Evolutionary conservation across 2,797 vertebrate genomes (phyloP).

Genomic region (Clarias laeviceps): DNA sequence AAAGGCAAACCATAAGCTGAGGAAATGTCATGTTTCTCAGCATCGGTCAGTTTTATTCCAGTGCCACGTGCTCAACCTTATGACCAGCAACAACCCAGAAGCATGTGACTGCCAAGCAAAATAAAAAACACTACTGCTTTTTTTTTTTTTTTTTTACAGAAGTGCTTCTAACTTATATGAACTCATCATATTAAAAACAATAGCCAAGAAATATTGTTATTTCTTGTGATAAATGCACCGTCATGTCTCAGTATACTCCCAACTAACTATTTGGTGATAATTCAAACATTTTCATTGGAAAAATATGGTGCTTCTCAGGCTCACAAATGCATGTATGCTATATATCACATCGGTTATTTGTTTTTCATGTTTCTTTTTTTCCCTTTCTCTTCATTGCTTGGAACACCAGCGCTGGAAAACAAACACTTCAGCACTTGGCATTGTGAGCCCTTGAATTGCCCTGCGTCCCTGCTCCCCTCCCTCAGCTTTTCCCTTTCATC

Average conservation of each 20-base stretch:
- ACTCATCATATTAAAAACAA: constrained; percentile 23
- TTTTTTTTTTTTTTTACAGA: neutral
- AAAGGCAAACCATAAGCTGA: neutral
- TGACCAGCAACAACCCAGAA: constrained; percentile 29
- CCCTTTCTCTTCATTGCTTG: constrained; percentile 74
- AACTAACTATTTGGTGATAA: constrained; percentile 60
- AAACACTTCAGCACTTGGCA: constrained; percentile 83
- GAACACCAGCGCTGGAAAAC: constrained; percentile 80
- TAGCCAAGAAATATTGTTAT: constrained; percentile 31
- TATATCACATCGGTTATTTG: constrained; percentile 71
- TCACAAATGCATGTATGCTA: constrained; percentile 71
- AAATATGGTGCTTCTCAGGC: constrained; percentile 68
- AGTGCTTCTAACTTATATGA: constrained; percentile 31
- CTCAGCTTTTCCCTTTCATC: constrained; percentile 72
- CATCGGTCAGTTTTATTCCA: constrained; percentile 33
- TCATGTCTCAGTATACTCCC: constrained; percentile 35
- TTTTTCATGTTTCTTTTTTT: constrained; percentile 65
- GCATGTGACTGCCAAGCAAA: constrained; percentile 34
- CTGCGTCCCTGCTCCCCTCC: constrained; percentile 62
- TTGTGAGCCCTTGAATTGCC: constrained; percentile 76
- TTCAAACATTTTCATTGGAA: constrained; percentile 60
- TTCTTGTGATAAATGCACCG: constrained; percentile 43
- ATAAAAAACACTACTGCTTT: constrained; percentile 18
- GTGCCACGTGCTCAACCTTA: constrained; percentile 28
- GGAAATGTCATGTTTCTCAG: constrained; percentile 28